Evolutionary conservation across 2,888 invertebrate species (phyloP).

Genomic region (Escarpia spicata): DNA sequence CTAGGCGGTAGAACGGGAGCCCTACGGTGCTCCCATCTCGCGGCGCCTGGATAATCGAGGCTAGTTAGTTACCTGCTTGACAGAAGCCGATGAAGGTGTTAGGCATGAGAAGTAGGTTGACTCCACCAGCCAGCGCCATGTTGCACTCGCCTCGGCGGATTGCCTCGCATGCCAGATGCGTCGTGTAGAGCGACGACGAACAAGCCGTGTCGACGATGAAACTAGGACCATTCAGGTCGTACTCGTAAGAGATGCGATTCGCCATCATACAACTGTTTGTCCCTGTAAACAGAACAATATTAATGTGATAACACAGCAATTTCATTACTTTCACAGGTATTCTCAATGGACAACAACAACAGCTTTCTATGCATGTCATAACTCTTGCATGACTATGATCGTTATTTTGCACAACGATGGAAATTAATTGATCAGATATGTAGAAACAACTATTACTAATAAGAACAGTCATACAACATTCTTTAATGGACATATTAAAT

Average conservation of each 20-base stretch:
- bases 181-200: not conserved
- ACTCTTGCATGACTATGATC: too few relatives aligned
- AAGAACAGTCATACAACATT: too few relatives aligned
- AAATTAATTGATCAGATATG: too few relatives aligned
- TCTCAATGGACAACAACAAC: too few relatives aligned
- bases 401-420: too few relatives aligned
- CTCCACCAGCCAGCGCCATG: not conserved
- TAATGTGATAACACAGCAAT: too few relatives aligned
- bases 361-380: too few relatives aligned
- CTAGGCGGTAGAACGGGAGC: too few relatives aligned
- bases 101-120: not conserved
- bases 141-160: not conserved
- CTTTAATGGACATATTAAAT: too few relatives aligned
- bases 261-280: not conserved
- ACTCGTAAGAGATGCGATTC: not conserved
- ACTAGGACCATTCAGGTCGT: not conserved
- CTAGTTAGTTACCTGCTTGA: conserved; percentile 9
- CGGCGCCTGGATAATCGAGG: not conserved
- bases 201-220: not conserved
- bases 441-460: too few relatives aligned
- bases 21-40: too few relatives aligned
- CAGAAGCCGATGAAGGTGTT: conserved; percentile 3
- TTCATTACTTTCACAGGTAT: too few relatives aligned
- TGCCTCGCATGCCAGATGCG: conserved; percentile 6
- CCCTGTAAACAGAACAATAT: not conserved